Conservation (phyloP, 2,113 vertebrate genomes). For the Neogobius melanostomus region DNA sequence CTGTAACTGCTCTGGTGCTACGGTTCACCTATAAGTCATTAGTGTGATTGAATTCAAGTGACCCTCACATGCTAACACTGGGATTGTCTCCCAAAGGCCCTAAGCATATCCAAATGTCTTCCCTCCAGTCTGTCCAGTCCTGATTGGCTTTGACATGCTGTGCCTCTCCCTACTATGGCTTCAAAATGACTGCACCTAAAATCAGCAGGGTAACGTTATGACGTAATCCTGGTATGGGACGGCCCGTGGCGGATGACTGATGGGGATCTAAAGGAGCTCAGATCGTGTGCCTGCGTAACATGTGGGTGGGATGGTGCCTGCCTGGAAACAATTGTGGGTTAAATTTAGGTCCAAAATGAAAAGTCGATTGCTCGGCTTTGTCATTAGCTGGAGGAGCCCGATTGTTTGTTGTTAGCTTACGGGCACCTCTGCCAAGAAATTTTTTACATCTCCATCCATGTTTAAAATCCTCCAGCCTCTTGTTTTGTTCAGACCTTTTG, state of each 20-base stretch:
- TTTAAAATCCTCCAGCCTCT: constrained; percentile 34
- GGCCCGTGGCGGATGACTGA: constrained; percentile 49
- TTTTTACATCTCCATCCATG: constrained; percentile 55
- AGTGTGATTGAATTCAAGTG: constrained; percentile 27
- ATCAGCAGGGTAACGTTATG: constrained; percentile 59
- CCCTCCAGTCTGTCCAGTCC: constrained; percentile 35
- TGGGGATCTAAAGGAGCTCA: constrained; percentile 46
- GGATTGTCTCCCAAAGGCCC: constrained; percentile 33
- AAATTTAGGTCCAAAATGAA: constrained; percentile 61
- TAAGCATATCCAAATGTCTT: constrained; percentile 50
- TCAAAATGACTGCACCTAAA: constrained; percentile 45
- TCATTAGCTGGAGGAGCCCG: constrained; percentile 50
- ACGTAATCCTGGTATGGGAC: constrained; percentile 61
- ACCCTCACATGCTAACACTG: constrained; percentile 37
- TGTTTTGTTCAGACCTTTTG: constrained; percentile 24
- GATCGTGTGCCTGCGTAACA: constrained; percentile 45
- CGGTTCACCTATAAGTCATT: constrained; percentile 21
- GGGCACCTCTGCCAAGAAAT: constrained; percentile 52
- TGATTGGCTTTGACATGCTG: constrained; percentile 48
- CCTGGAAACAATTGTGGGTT: constrained; percentile 69
- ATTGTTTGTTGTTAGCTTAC: constrained; percentile 39
- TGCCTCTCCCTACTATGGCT: constrained; percentile 35
- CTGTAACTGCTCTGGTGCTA: constrained; percentile 19
- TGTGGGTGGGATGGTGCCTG: constrained; percentile 53
- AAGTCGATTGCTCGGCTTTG: constrained; percentile 38